Base-by-base conservation (phyloP, 2,888 invertebrate genomes). In the Coecobrya sp. region DNA sequence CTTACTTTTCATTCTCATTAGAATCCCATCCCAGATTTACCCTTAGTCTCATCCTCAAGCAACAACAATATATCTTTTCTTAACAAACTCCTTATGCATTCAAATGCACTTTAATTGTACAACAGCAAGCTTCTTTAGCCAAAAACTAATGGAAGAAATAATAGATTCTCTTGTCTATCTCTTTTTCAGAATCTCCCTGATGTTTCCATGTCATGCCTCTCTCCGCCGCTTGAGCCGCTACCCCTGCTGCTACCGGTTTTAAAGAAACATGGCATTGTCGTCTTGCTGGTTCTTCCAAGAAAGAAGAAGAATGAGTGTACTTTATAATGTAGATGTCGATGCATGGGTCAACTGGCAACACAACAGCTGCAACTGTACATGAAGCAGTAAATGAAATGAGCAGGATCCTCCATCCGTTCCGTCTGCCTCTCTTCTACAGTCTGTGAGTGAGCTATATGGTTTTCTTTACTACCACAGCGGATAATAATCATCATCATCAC, bases 81-180 rank as follows among this genome's bases (percentile, higher is more conserved):
- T 87, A 87, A 87, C 87, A 59, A 73, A 87, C 73, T 73, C 73
- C 86, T 73, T 82, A 81, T 89, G 89, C 89, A 89, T 89, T 89
- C 89, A 81, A 89, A 89, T 89, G 89, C 82, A 89, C 82, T 82
- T 70, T 89, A 89, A 89, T 89, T 89, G 87, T 79, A 79, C 65
- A 62, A 65, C 19, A 30, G 45, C 70, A 79, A 45, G 73, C 49
- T 62, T 25, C 68, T 86, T 86, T 19, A 62, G 62, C 22, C 36
- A 8, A n/a, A 84, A 84, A 84, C 62, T 25, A 84, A 62, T 52
- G 55, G 81, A 52, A 42, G 62, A 82, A 82, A 82, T 82, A 82
- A 82, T 82, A 82, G 82, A 62, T 62, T 82, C 52, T 36, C 68
- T 85, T 85, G 85, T 85, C 62, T 82, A 42, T 82, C 85, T 68